Evolutionary conservation across 2,888 invertebrate species (phyloP).

Genomic region (Rotaria macrura): DNA sequence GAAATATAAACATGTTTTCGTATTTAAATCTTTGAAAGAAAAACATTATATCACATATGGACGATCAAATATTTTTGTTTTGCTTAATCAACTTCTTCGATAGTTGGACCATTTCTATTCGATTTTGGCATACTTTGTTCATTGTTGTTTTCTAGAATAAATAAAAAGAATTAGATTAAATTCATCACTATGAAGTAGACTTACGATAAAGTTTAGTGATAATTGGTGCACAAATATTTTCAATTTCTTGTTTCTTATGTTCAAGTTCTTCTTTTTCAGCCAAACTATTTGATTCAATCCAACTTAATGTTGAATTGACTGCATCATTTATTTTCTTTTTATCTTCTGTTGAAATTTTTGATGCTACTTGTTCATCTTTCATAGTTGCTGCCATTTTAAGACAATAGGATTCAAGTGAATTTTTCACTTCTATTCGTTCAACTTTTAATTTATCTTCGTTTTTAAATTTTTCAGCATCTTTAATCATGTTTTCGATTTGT

Average conservation of each 20-base stretch:
- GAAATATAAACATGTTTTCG: no score
- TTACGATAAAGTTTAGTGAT: conserved; percentile 77
- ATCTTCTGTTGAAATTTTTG: conserved; percentile 72
- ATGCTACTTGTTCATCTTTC: conserved; percentile 87
- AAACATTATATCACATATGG: no score
- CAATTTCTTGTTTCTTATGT: conserved; percentile 84
- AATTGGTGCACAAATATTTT: conserved; percentile 80
- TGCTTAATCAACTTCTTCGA: not conserved
- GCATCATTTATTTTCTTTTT: conserved; percentile 70
- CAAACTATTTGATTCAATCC: conserved; percentile 57
- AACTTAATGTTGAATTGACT: conserved; percentile 71
- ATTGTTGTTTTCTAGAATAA: conserved; percentile 48
- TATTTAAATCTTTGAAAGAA: no score
- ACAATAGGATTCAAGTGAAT: conserved; percentile 38
- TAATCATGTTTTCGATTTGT: conserved; percentile 79
- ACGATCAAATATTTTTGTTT: no score
- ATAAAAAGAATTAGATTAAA: conserved; percentile 56
- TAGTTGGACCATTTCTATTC: not conserved
- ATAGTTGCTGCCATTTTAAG: conserved; percentile 77
- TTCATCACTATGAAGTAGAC: conserved; percentile 42
- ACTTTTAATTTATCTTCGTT: conserved; percentile 35
- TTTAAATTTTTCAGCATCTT: conserved; percentile 44
- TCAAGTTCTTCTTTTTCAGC: conserved; percentile 89
- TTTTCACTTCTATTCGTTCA: conserved; percentile 36
- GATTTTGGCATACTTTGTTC: not conserved